phyloP scores from a whole-genome alignment of 2,888 invertebrate genomes.

The Eledone cirrhosa region DNA sequence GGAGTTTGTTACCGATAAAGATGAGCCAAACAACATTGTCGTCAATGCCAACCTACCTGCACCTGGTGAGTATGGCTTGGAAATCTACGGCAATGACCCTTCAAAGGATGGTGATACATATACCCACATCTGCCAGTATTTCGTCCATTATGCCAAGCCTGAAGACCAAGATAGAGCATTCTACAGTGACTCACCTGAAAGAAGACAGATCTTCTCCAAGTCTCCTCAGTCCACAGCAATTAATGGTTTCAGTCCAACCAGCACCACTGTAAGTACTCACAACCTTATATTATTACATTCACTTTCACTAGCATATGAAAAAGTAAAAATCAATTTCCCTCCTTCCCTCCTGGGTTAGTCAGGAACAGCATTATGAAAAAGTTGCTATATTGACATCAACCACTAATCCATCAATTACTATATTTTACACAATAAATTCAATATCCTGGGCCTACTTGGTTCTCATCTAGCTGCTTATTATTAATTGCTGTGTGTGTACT shows the following conservation, averaged over 20 bases:
- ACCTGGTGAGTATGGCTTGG: conserved; percentile 65
- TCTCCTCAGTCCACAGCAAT: conserved; percentile 38
- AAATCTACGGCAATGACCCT: conserved; percentile 67
- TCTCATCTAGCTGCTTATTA: too few species aligned
- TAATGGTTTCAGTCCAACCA: conserved; percentile 44
- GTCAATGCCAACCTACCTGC: conserved; percentile 59
- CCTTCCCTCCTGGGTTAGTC: not conserved
- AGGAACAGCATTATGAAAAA: not conserved
- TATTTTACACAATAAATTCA: too few species aligned
- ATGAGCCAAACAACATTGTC: conserved; percentile 55
- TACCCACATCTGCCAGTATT: conserved; percentile 63
- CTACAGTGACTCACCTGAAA: conserved; percentile 55
- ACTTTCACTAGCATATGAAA: conserved; percentile 18
- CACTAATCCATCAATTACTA: too few species aligned
- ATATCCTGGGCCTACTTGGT: too few species aligned
- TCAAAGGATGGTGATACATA: conserved; percentile 64
- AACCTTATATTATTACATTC: conserved; percentile 10
- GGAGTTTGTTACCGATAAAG: conserved; percentile 56
- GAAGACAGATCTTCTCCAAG: conserved; percentile 38
- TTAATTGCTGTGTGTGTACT: too few species aligned
- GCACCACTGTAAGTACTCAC: conserved; percentile 46
- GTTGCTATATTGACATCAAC: too few species aligned
- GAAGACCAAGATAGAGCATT: conserved; percentile 54
- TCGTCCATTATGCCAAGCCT: conserved; percentile 55
- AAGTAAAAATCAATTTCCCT: conserved; percentile 12